Conservation (phyloP, 1,140 invertebrate genomes). For the Orius laevigatus region DNA sequence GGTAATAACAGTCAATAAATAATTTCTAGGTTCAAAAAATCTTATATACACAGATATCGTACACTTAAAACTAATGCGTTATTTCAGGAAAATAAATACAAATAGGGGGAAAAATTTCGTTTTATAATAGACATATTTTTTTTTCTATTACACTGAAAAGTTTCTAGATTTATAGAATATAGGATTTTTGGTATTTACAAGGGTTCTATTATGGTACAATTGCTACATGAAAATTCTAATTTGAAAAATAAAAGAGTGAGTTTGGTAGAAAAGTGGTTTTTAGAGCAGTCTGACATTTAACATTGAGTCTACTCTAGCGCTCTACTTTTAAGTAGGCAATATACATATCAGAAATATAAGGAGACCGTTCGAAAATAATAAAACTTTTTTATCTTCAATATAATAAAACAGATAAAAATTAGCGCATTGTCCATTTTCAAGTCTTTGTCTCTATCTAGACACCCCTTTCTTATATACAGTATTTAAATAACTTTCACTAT, state of each 20-base stretch:
- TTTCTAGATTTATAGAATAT: slow-evolving; percentile 1
- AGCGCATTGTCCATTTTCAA: slow-evolving; percentile 8
- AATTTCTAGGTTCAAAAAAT: slow-evolving; percentile 4
- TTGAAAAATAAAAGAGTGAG: neutral
- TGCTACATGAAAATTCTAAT: neutral
- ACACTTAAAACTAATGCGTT: neutral
- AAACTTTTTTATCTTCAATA: neutral
- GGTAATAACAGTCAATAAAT: slow-evolving; percentile 11
- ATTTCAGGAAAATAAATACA: slow-evolving; percentile 6
- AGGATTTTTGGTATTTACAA: slow-evolving; percentile 5
- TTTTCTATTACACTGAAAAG: slow-evolving; percentile 11
- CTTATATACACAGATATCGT: slow-evolving; percentile 7
- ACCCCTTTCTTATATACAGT: slow-evolving; percentile 6
- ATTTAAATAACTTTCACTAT: slow-evolving; percentile 2
- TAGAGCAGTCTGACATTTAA: slow-evolving; percentile 6
- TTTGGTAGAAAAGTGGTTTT: slow-evolving; percentile 3
- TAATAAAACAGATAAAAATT: slow-evolving; percentile 10
- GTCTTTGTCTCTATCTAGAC: slow-evolving; percentile 6
- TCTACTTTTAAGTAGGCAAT: neutral
- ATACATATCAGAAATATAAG: neutral
- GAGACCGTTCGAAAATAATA: neutral
- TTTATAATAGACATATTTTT: neutral
- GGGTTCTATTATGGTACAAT: neutral
- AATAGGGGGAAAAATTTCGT: neutral
- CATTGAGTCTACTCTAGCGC: slow-evolving; percentile 5